Percentiles rank a stretch among this genome's conserved stretches.
These are phyloP conservation scores for Heteromormyrus szaboi DNA, from an alignment of 2,797 vertebrate genomes.

Conservation along the genomic window DNA sequence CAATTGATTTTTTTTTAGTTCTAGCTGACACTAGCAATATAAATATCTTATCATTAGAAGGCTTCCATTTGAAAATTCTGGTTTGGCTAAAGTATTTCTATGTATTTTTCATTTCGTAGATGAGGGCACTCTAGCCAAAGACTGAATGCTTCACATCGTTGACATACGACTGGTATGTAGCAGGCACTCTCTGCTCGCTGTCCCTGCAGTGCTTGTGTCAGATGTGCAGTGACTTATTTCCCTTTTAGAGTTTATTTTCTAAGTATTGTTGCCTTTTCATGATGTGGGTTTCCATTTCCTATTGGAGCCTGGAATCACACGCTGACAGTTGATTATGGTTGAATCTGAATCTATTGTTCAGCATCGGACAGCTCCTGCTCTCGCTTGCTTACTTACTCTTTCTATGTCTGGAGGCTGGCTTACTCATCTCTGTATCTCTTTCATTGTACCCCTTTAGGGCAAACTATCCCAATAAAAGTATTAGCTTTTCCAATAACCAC, in stretches of 20 bases:
- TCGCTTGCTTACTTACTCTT: neutral
- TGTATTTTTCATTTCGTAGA: neutral
- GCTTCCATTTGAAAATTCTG: neutral
- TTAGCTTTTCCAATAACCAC: neutral
- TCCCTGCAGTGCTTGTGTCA: neutral
- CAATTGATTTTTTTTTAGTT: neutral
- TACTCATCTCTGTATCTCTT: neutral
- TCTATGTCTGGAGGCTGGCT: neutral
- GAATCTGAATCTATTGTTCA: constrained; percentile 1
- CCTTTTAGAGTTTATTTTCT: neutral
- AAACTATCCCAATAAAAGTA: neutral
- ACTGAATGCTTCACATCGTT: neutral
- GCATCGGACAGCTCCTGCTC: neutral
- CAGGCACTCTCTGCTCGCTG: neutral
- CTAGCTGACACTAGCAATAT: neutral
- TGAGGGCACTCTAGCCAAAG: neutral
- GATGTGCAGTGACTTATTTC: neutral
- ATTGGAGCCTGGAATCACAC: neutral
- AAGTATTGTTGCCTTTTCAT: constrained; percentile 1
- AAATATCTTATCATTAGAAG: neutral
- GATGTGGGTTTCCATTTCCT: neutral
- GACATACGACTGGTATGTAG: neutral
- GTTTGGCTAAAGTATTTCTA: neutral
- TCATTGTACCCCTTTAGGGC: neutral
- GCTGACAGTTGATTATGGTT: neutral